A percentile compares a stretch with the other conserved stretches of the same genome.
These are phyloP conservation scores for Sarcophaga bullata DNA, from an alignment of 1,140 invertebrate genomes.

Conservation along the genomic window DNA sequence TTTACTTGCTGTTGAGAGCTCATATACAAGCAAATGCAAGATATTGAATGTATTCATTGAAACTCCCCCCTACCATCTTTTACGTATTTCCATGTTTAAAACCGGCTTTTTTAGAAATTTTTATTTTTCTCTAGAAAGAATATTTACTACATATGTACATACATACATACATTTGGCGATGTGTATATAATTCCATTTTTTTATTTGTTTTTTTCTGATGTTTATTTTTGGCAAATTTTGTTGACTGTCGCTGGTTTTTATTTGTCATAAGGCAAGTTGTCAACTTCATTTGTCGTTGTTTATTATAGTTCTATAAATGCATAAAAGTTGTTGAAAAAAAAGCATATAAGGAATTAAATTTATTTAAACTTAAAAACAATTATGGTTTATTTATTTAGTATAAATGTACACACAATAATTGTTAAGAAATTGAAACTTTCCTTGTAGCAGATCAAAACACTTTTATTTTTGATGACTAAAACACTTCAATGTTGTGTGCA, in stretches of 20 bases:
- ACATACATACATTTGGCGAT: neutral
- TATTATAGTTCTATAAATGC: too few relatives aligned
- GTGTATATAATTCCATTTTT: neutral
- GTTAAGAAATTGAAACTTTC: too few relatives aligned
- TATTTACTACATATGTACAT: neutral
- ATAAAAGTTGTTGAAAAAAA: neutral
- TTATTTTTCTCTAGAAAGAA: neutral
- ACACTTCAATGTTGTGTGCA: too few relatives aligned
- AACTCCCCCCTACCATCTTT: neutral
- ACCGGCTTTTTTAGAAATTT: constrained; percentile 5
- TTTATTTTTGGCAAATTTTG: neutral
- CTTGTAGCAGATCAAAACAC: too few relatives aligned
- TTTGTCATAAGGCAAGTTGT: neutral
- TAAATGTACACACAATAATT: too few relatives aligned
- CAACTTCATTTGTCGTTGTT: neutral
- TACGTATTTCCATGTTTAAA: neutral
- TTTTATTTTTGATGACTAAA: too few relatives aligned
- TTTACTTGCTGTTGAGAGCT: too few relatives aligned
- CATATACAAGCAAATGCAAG: too few relatives aligned
- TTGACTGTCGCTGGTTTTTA: neutral
- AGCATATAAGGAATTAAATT: neutral
- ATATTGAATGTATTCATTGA: neutral
- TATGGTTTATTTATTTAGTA: too few relatives aligned
- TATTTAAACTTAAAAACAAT: neutral
- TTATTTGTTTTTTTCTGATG: neutral